Conservation (phyloP, 2,888 invertebrate genomes). For the Myopa testacea region DNA sequence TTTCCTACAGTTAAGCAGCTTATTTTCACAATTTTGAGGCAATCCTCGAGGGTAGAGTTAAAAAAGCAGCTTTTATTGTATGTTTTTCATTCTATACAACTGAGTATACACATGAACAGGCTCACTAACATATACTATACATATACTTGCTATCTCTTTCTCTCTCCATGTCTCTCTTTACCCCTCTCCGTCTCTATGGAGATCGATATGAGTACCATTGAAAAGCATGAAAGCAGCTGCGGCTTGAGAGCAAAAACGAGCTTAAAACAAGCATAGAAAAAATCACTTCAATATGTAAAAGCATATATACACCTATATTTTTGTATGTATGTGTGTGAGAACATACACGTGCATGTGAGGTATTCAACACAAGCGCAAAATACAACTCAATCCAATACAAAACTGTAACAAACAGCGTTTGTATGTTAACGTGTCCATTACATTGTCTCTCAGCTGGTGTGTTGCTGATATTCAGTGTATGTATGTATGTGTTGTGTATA, state of each 20-base stretch:
- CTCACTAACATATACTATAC: background rate
- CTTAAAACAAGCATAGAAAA: background rate
- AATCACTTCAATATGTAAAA: background rate
- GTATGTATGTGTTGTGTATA: slow-evolving; percentile 5
- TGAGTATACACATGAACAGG: background rate
- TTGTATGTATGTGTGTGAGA: background rate
- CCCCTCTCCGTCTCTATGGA: background rate
- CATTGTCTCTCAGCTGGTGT: background rate
- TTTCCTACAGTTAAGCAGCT: background rate
- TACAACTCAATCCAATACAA: slow-evolving; percentile 30
- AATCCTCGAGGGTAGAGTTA: too few species aligned
- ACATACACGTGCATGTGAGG: background rate
- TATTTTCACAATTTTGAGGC: background rate
- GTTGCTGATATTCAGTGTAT: background rate
- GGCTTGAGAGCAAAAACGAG: too few species aligned
- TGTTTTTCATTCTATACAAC: too few species aligned
- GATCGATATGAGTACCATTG: background rate
- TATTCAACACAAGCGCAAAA: background rate
- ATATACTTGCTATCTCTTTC: background rate
- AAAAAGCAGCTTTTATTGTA: too few species aligned
- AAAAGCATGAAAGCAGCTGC: background rate
- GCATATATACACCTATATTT: background rate
- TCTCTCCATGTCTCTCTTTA: too few species aligned
- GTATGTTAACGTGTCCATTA: background rate
- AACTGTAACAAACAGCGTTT: background rate